A percentile compares a stretch with the other conserved stretches of the same genome.
Conservation (phyloP, 1,140 invertebrate species). For the Nebria ingens region DNA sequence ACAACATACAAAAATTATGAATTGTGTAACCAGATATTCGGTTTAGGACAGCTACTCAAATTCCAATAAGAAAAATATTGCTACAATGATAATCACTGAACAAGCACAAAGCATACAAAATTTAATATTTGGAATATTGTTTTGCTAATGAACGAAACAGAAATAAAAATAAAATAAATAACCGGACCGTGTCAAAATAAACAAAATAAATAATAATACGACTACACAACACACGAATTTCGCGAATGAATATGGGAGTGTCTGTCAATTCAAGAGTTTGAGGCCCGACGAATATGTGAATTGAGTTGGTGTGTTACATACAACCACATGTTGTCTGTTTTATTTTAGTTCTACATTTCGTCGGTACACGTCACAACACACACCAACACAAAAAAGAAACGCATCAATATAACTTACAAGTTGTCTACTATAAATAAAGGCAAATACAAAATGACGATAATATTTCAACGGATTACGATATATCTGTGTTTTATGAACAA, state of each 20-base stretch:
- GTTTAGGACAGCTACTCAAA: too few species aligned
- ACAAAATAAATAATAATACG: background rate
- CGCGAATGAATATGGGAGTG: background rate
- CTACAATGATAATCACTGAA: too few species aligned
- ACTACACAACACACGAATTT: background rate
- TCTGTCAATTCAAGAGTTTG: background rate
- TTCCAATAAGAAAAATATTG: too few species aligned
- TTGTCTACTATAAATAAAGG: conserved; percentile 10
- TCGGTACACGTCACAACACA: background rate
- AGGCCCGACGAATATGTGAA: too few species aligned
- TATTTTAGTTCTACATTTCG: background rate
- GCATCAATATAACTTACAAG: conserved; percentile 2
- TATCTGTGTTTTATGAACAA: too few species aligned
- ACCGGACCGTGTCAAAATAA: background rate
- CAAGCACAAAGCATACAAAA: too few species aligned
- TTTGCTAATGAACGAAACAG: background rate
- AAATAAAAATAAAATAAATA: background rate
- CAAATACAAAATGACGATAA: too few species aligned
- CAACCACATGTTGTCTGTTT: conserved; percentile 4
- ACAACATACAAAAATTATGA: too few species aligned
- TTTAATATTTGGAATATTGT: too few species aligned
- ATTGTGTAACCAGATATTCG: too few species aligned
- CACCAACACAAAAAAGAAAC: background rate
- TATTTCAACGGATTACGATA: too few species aligned
- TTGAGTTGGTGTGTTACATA: background rate